Evolutionary conservation across 1,140 invertebrate genomes (phyloP).

Genomic region (Leptinotarsa lineolata): DNA sequence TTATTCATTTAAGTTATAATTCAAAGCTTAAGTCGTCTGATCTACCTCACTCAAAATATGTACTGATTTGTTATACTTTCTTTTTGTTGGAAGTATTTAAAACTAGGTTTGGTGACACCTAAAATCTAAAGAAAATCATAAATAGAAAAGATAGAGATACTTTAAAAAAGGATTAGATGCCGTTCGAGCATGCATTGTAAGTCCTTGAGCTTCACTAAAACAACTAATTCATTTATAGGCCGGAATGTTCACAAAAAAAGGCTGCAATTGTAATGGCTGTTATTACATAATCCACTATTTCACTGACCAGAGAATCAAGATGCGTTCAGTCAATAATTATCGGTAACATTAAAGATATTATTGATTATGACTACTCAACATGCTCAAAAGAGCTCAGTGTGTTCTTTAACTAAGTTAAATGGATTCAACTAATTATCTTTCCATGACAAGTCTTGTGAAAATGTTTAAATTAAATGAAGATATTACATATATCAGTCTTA

Average conservation of each 20-base stretch:
- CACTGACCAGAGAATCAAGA: too few species aligned
- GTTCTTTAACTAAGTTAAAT: background rate
- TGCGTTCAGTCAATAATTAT: background rate
- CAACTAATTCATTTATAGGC: slow-evolving; percentile 11
- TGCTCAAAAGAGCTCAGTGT: background rate
- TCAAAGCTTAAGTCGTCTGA: too few species aligned
- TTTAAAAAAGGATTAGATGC: slow-evolving; percentile 8
- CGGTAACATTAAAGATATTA: background rate
- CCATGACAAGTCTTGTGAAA: too few species aligned
- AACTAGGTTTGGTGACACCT: background rate
- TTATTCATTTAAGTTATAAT: too few species aligned
- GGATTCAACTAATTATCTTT: background rate
- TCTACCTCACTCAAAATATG: too few species aligned
- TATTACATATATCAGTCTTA: too few species aligned
- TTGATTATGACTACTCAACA: background rate
- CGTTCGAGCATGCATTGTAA: background rate
- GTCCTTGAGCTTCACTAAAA: slow-evolving; percentile 19
- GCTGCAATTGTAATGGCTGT: background rate
- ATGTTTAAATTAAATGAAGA: too few species aligned
- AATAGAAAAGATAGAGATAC: background rate
- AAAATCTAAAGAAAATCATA: slow-evolving; percentile 9
- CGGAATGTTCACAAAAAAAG: slow-evolving; percentile 5
- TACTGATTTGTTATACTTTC: too few species aligned
- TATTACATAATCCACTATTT: background rate
- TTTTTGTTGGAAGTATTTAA: background rate